phyloP scores from a whole-genome alignment of 2,113 vertebrate genomes.

The Otus sunia region DNA sequence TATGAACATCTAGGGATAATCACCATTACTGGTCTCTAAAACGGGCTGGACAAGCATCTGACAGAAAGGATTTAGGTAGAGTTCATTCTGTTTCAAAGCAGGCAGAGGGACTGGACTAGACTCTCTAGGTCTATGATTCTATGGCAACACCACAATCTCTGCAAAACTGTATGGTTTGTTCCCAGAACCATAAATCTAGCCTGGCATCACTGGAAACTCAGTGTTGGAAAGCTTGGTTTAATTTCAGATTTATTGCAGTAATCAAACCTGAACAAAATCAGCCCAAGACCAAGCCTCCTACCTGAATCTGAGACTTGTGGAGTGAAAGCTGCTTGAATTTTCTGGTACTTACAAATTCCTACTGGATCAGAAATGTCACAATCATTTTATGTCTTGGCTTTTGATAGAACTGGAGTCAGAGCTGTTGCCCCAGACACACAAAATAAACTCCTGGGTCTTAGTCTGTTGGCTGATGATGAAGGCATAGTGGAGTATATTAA shows the following conservation, averaged over 20 bases:
- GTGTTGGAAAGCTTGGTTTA: conserved; percentile 9
- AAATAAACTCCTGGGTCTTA: conserved; percentile 25
- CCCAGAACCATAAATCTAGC: conserved; percentile 56
- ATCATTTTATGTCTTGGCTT: conserved; percentile 38
- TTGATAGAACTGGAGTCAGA: conserved; percentile 8
- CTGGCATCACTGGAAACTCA: conserved; percentile 45
- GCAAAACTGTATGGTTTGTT: conserved; percentile 62
- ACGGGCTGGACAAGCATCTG: neutral
- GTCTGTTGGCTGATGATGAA: neutral
- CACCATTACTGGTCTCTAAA: neutral
- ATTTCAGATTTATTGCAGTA: conserved; percentile 59
- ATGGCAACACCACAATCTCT: conserved; percentile 51
- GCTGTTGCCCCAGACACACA: conserved; percentile 22
- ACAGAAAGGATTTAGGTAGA: neutral
- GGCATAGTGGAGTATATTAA: neutral
- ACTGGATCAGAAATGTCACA: conserved; percentile 50
- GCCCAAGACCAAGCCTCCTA: neutral
- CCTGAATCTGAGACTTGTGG: conserved; percentile 41
- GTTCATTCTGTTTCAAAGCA: neutral
- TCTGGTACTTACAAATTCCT: conserved; percentile 49
- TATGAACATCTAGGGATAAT: neutral
- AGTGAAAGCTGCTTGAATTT: conserved; percentile 16
- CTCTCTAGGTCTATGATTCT: conserved; percentile 27
- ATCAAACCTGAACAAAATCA: conserved; percentile 47
- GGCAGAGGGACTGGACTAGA: neutral